Conservation (phyloP, 2,888 invertebrate genomes). For the Anoplius nigerrimus region DNA sequence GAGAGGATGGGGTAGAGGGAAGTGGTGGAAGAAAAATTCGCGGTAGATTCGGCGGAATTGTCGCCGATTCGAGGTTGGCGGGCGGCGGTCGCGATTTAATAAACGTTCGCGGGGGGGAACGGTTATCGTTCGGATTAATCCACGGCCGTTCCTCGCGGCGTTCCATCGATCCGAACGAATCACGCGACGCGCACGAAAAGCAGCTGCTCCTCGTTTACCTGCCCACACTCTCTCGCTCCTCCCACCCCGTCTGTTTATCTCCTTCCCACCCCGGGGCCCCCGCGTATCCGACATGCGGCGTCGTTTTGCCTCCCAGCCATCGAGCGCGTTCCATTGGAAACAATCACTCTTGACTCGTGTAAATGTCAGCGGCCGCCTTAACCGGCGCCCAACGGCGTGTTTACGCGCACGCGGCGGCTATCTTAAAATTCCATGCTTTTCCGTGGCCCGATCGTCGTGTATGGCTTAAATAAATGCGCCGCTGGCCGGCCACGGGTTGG, state of each 20-base stretch:
- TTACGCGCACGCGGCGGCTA: no score
- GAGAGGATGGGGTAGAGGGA: no score
- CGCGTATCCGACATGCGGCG: not conserved
- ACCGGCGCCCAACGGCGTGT: no score
- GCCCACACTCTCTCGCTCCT: no score
- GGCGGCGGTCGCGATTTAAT: slow-evolving; percentile 40
- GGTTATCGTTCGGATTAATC: slow-evolving; percentile 36
- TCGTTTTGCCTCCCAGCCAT: slow-evolving; percentile 11
- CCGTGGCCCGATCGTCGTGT: no score
- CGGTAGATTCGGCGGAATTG: slow-evolving; percentile 27
- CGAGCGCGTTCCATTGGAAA: slow-evolving; percentile 15
- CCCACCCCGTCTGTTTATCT: no score
- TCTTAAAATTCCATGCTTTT: no score
- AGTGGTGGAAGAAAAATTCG: no score
- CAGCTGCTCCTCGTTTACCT: slow-evolving; percentile 3
- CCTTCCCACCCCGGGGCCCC: no score
- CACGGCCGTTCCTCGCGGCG: slow-evolving; percentile 23
- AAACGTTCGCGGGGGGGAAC: slow-evolving; percentile 37
- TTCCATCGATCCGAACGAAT: slow-evolving; percentile 34
- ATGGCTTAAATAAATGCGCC: no score
- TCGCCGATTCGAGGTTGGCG: slow-evolving; percentile 28
- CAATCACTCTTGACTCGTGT: slow-evolving; percentile 5
- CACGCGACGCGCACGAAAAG: slow-evolving; percentile 25
- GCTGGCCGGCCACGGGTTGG: no score
- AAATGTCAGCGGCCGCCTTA: no score